These are phyloP conservation scores for Dysdera silvatica DNA, from an alignment of 1,140 invertebrate genomes.

Conservation along the genomic window DNA sequence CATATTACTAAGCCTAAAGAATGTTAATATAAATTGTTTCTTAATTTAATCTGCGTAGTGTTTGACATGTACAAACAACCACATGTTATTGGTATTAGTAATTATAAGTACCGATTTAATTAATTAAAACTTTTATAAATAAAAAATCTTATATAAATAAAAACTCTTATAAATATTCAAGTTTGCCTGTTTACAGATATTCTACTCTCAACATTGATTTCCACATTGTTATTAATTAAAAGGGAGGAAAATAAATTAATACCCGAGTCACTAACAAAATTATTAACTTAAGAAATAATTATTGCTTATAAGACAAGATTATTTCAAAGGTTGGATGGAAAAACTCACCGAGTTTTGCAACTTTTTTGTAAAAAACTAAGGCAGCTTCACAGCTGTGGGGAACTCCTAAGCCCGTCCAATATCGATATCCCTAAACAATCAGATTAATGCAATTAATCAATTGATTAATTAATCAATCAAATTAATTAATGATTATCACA, in stretches of 20 bases:
- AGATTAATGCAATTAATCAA: not conserved
- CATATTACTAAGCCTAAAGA: no score
- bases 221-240: not conserved
- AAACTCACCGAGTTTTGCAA: slow-evolving; percentile 66
- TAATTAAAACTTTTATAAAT: no score
- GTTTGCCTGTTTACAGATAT: no score
- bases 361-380: slow-evolving; percentile 72
- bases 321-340: not conserved
- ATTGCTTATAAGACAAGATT: not conserved
- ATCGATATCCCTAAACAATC: slow-evolving; percentile 49
- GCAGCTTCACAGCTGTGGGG: slow-evolving; percentile 80
- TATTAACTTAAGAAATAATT: not conserved
- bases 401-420: slow-evolving; percentile 84
- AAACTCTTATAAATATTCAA: no score
- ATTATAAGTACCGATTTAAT: no score
- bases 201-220: no score
- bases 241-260: not conserved
- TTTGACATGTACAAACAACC: no score
- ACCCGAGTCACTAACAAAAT: not conserved
- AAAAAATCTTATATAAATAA: no score
- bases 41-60: no score
- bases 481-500: slow-evolving; percentile 10
- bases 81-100: no score
- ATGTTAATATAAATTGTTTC: no score
- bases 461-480: not conserved